Percentiles rank a stretch among this genome's conserved stretches.
Conservation (phyloP, 2,888 invertebrate species). For the Volucella inanis region DNA sequence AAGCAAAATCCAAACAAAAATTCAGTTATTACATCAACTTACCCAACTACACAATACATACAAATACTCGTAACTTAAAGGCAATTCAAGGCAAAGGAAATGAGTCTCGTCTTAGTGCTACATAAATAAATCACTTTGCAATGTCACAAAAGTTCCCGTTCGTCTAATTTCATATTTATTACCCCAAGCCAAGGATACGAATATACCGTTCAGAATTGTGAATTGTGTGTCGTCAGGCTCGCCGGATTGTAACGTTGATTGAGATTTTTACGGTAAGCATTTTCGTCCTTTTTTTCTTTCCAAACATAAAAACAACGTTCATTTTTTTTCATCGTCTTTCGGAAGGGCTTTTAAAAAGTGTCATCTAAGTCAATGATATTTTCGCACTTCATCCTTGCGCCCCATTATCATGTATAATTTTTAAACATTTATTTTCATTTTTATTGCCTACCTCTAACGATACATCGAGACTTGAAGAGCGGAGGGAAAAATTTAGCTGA, state of each 20-base stretch:
- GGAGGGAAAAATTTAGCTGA: background rate
- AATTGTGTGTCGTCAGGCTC: slow-evolving; percentile 4
- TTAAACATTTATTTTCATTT: slow-evolving; percentile 39
- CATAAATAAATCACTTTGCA: slow-evolving; percentile 71
- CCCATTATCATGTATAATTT: slow-evolving; percentile 46
- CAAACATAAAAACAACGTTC: slow-evolving; percentile 15
- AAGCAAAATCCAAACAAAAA: slow-evolving; percentile 29
- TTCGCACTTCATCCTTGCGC: slow-evolving; percentile 34
- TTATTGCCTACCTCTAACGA: slow-evolving; percentile 18
- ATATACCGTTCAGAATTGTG: too few relatives aligned
- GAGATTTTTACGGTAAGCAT: slow-evolving; percentile 35
- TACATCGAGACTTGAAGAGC: background rate
- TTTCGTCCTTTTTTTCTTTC: slow-evolving; percentile 12
- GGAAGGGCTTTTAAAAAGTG: slow-evolving; percentile 26
- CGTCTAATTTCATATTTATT: slow-evolving; percentile 73
- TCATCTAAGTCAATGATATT: slow-evolving; percentile 34
- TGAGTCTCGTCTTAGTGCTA: slow-evolving; percentile 61
- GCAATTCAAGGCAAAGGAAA: slow-evolving; percentile 31
- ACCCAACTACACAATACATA: too few relatives aligned
- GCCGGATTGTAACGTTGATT: slow-evolving; percentile 68
- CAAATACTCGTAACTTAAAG: background rate
- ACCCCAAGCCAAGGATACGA: slow-evolving; percentile 24
- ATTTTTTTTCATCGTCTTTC: background rate
- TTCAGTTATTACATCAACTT: too few relatives aligned
- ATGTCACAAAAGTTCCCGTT: slow-evolving; percentile 68